Evolutionary conservation across 2,113 vertebrate genomes (phyloP).

Genomic region (Mastomys natalensis): DNA sequence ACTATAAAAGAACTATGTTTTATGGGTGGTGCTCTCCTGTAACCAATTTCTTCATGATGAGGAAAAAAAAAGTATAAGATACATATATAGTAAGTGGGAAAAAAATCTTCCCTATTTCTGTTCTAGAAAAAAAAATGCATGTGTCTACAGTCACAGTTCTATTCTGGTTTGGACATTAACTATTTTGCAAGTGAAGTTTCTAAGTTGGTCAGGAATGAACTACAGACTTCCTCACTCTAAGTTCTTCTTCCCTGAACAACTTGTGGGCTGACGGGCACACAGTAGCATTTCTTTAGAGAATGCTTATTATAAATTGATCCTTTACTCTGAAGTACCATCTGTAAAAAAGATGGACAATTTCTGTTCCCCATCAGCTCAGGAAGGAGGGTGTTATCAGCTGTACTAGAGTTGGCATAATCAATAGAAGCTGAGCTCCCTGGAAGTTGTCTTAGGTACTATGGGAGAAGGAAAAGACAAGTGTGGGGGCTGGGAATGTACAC

Average conservation of each 20-base stretch:
- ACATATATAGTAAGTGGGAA: neutral
- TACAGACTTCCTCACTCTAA: neutral
- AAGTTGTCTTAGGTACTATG: neutral
- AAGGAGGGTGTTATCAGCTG: neutral
- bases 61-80: neutral
- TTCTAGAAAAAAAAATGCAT: neutral
- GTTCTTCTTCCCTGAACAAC: neutral
- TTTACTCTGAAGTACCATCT: neutral
- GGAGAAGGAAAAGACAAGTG: neutral
- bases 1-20: slow-evolving; percentile 48
- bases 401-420: neutral
- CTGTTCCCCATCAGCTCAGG: slow-evolving; percentile 7
- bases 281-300: slow-evolving; percentile 13
- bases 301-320: neutral
- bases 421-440: neutral
- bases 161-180: neutral
- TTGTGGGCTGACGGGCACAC: neutral
- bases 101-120: neutral
- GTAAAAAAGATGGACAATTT: neutral
- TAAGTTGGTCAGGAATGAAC: neutral
- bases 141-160: neutral
- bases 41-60: slow-evolving; percentile 41
- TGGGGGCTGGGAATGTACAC: neutral
- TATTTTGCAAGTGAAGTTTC: slow-evolving; percentile 6
- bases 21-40: neutral